Evolutionary conservation across 2,113 vertebrate genomes (phyloP).

Genomic region (Podocnemis expansa): DNA sequence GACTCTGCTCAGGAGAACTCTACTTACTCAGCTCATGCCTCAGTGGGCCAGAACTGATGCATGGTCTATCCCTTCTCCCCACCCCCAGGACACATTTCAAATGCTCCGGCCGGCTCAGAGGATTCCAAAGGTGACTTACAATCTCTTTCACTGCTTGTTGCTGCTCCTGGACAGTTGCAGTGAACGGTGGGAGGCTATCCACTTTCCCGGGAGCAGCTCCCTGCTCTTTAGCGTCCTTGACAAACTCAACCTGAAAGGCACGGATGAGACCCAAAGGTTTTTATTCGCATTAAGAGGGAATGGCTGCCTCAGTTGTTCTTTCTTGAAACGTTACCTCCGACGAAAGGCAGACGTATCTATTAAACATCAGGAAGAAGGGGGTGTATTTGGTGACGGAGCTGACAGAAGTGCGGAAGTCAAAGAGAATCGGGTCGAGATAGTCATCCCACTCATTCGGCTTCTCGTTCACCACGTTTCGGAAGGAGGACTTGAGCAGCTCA

Average conservation of each 20-base stretch:
- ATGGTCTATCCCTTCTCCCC: neutral
- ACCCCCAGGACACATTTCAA: neutral
- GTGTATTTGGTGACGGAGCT: constrained; percentile 85
- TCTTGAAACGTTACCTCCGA: constrained; percentile 50
- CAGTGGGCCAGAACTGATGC: neutral
- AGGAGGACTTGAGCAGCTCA: constrained; percentile 79
- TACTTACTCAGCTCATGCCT: neutral
- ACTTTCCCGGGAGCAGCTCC: constrained; percentile 63
- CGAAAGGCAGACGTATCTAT: constrained; percentile 79
- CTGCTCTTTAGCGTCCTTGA: constrained; percentile 71
- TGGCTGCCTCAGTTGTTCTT: neutral
- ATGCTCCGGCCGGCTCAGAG: neutral
- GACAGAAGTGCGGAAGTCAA: constrained; percentile 83
- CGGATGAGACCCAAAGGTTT: neutral
- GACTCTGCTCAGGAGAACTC: neutral
- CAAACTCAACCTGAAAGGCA: constrained; percentile 72
- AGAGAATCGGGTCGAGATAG: constrained; percentile 84
- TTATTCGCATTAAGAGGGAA: neutral
- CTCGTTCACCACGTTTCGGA: constrained; percentile 80
- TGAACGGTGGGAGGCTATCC: constrained; percentile 57
- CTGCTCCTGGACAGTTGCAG: constrained; percentile 79
- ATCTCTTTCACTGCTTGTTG: constrained; percentile 83
- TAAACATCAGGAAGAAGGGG: constrained; percentile 90
- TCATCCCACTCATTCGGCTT: constrained; percentile 86
- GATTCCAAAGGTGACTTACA: constrained; percentile 71